A percentile compares a stretch with the other conserved stretches of the same genome.
Evolutionary conservation across 2,797 vertebrate genomes (phyloP).

Genomic region (Alectoris magna): DNA sequence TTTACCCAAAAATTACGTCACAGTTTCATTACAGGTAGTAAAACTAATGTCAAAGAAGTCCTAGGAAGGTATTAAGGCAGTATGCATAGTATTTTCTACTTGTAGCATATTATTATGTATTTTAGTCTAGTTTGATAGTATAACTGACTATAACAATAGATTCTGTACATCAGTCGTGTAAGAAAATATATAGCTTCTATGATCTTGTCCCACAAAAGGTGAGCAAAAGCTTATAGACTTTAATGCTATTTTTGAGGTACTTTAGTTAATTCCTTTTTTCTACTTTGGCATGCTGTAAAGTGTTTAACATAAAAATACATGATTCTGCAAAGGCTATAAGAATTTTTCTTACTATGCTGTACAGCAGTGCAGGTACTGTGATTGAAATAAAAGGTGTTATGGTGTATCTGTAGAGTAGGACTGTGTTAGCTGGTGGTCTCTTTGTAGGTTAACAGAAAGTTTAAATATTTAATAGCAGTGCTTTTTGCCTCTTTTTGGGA

Average conservation of each 20-base stretch:
- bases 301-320: neutral
- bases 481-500: neutral
- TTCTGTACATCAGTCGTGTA: neutral
- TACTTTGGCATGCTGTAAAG: neutral
- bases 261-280: neutral
- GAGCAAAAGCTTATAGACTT: neutral
- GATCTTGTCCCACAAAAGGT: neutral
- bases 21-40: neutral
- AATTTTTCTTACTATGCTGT: neutral
- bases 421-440: neutral
- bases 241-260: neutral
- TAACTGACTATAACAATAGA: neutral
- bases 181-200: neutral
- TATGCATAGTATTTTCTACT: neutral
- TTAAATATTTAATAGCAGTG: neutral
- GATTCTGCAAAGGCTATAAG: conserved; percentile 31
- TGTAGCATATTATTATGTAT: neutral
- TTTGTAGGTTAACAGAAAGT: neutral
- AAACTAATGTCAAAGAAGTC: neutral
- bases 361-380: neutral
- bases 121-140: neutral
- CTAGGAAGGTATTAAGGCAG: neutral
- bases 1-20: neutral
- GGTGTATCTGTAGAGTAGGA: neutral
- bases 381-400: neutral